A percentile compares a stretch with the other conserved stretches of the same genome.
phyloP scores from a whole-genome alignment of 2,113 vertebrate species.

The Daubentonia madagascariensis region DNA sequence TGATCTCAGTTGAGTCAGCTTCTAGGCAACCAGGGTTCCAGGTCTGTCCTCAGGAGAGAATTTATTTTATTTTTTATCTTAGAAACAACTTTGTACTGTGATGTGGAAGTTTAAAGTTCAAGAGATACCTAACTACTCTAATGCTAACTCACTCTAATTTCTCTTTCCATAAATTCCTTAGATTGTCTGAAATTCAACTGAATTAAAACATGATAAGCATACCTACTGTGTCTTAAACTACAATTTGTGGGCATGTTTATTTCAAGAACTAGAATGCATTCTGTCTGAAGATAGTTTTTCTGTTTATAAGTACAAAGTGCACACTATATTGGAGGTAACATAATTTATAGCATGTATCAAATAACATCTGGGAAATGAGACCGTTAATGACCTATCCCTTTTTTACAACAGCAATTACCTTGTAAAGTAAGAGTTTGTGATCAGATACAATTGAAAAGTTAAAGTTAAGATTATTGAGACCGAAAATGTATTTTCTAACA shows the following conservation, averaged over 20 bases:
- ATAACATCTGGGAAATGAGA: background rate
- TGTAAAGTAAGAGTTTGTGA: background rate
- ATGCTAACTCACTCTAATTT: conserved; percentile 32
- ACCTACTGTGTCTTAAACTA: background rate
- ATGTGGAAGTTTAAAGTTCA: conserved; percentile 94
- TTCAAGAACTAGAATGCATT: background rate
- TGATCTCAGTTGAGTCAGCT: conserved; percentile 72
- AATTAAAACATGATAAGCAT: background rate
- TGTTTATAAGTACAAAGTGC: background rate
- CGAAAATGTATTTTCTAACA: background rate
- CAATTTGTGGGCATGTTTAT: background rate
- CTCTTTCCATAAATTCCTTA: background rate
- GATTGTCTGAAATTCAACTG: background rate
- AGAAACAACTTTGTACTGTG: conserved; percentile 80
- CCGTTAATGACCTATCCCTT: background rate
- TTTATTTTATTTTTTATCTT: conserved; percentile 88
- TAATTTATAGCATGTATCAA: background rate
- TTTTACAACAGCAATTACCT: background rate
- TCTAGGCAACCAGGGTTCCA: conserved; percentile 44
- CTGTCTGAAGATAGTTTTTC: background rate
- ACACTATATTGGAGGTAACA: background rate
- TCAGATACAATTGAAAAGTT: background rate
- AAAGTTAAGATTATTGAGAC: background rate
- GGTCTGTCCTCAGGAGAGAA: conserved; percentile 69
- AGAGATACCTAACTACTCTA: conserved; percentile 56